Conservation (phyloP, 2,113 vertebrate genomes). For the Sisor rabdophorus region DNA sequence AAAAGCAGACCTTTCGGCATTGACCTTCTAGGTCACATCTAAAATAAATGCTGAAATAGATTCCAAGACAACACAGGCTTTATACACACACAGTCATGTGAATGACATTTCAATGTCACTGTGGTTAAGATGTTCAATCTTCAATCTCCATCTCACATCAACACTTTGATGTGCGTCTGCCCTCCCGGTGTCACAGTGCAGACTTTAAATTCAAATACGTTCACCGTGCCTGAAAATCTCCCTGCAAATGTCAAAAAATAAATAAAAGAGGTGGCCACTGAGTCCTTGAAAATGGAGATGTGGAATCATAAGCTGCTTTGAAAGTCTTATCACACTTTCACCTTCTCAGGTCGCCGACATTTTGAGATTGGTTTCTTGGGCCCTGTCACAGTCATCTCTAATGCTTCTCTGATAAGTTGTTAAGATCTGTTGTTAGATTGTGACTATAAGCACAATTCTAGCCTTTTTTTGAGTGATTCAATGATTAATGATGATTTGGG, state of each 20-base stretch:
- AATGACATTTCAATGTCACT: conserved; percentile 48
- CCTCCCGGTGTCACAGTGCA: conserved; percentile 33
- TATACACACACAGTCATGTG: conserved; percentile 34
- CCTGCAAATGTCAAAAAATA: conserved; percentile 55
- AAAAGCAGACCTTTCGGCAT: conserved; percentile 30
- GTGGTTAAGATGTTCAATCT: conserved; percentile 45
- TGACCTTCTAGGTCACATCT: conserved; percentile 22
- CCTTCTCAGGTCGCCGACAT: conserved; percentile 40
- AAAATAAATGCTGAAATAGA: conserved; percentile 32
- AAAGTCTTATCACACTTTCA: conserved; percentile 45
- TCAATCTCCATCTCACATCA: conserved; percentile 17
- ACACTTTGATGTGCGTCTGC: conserved; percentile 42
- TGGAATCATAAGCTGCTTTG: conserved; percentile 41
- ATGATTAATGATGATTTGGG: not conserved
- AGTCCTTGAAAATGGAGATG: conserved; percentile 46
- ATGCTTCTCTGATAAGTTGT: conserved; percentile 4
- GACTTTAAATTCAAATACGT: conserved; percentile 52
- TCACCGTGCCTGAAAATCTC: conserved; percentile 44
- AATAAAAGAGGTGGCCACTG: conserved; percentile 44
- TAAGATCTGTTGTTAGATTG: not conserved
- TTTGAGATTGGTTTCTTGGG: conserved; percentile 19
- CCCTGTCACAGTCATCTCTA: not conserved
- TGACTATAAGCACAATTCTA: not conserved
- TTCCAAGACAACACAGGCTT: conserved; percentile 21
- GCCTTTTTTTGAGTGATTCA: not conserved